Conservation (phyloP, 2,113 vertebrate genomes). For the Atlantisia rogersi region DNA sequence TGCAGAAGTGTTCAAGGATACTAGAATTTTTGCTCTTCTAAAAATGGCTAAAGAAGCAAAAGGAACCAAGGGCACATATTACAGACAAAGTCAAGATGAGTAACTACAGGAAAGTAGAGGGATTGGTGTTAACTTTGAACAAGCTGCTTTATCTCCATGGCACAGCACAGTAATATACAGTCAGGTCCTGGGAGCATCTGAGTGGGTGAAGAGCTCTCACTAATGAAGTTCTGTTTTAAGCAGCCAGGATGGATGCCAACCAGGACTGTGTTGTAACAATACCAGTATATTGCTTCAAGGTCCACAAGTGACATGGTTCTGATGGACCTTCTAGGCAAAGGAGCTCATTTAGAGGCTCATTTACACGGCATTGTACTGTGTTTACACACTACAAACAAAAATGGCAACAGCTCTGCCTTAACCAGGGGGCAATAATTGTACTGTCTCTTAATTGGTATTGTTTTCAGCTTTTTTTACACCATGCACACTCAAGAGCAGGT, state of each 20-base stretch:
- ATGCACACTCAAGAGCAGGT: background rate
- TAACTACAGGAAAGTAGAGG: background rate
- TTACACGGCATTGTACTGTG: background rate
- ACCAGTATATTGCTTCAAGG: background rate
- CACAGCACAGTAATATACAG: background rate
- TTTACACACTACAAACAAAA: background rate
- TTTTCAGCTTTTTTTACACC: background rate
- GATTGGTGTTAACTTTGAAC: background rate
- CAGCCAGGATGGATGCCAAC: background rate
- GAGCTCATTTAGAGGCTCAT: background rate
- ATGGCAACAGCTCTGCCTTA: background rate
- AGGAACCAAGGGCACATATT: background rate
- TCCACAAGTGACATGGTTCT: background rate
- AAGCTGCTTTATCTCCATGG: background rate
- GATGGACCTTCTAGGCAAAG: background rate
- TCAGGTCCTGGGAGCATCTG: background rate
- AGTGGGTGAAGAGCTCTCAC: background rate
- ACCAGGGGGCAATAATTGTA: background rate
- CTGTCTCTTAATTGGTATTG: conserved; percentile 28
- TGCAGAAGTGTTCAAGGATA: background rate
- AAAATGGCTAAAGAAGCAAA: background rate
- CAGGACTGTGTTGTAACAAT: background rate
- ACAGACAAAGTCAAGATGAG: background rate
- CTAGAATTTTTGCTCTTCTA: background rate
- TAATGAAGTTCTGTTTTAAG: background rate